Conservation (phyloP, 1,140 invertebrate species). For the Drosophila sproati region DNA sequence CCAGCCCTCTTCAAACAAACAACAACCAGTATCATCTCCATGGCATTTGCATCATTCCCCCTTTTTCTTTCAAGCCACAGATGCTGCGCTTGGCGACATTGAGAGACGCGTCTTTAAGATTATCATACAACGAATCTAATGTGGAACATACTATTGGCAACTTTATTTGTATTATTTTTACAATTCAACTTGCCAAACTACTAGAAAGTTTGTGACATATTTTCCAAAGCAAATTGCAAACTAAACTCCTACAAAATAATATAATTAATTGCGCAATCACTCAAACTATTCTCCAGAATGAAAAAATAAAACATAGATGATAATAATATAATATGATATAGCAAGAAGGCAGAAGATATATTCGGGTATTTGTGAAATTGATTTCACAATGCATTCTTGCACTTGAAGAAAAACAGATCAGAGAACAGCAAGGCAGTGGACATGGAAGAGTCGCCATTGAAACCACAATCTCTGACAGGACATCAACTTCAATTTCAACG, state of each 20-base stretch:
- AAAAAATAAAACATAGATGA: too few relatives aligned
- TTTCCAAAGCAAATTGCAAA: too few relatives aligned
- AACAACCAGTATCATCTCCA: constrained; percentile 3
- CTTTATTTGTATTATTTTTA: too few relatives aligned
- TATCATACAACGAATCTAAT: neutral
- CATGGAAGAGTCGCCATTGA: neutral
- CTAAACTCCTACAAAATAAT: too few relatives aligned
- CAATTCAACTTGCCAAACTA: too few relatives aligned
- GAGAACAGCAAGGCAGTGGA: neutral
- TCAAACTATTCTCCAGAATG: too few relatives aligned
- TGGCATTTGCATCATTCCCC: constrained; percentile 3
- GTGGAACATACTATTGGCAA: neutral
- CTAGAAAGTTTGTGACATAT: too few relatives aligned
- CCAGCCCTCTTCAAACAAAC: constrained; percentile 43
- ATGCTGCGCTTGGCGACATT: constrained; percentile 6
- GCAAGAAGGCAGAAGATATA: constrained; percentile 29
- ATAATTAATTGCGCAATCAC: too few relatives aligned
- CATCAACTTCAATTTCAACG: constrained; percentile 61
- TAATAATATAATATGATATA: constrained; percentile 4
- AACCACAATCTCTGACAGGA: constrained; percentile 50
- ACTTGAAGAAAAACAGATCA: neutral
- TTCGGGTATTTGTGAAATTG: constrained; percentile 68
- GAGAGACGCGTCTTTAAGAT: neutral
- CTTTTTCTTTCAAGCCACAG: constrained; percentile 3
- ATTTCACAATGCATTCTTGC: constrained; percentile 57